Conservation (phyloP, 1,140 invertebrate species). For the Penaeus chinensis region DNA sequence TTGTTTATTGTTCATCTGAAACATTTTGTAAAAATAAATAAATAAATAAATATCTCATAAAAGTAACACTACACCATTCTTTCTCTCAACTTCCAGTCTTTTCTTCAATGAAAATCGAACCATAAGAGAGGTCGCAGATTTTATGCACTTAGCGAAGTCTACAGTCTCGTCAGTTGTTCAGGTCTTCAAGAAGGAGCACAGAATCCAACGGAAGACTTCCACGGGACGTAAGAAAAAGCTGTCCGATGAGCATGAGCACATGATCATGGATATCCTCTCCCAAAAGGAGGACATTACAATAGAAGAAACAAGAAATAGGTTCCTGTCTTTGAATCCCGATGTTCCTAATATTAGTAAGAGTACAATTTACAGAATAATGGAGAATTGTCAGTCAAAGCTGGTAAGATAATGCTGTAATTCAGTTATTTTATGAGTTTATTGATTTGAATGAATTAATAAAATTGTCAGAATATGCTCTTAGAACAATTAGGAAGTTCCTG, state of each 20-base stretch:
- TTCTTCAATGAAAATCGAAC: slow-evolving; percentile 64
- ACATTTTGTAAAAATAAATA: no score
- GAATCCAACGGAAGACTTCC: slow-evolving; percentile 63
- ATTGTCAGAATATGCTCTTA: no score
- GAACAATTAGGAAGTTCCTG: no score
- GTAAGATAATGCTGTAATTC: slow-evolving; percentile 26
- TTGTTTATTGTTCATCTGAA: neutral
- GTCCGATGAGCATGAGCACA: slow-evolving; percentile 63
- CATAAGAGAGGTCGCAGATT: slow-evolving; percentile 63
- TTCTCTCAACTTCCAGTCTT: slow-evolving; percentile 42
- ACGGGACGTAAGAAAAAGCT: slow-evolving; percentile 63
- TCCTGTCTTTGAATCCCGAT: slow-evolving; percentile 62
- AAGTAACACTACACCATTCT: neutral
- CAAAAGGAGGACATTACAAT: slow-evolving; percentile 64
- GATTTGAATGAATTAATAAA: no score
- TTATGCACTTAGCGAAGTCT: slow-evolving; percentile 64
- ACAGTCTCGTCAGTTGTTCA: slow-evolving; percentile 64
- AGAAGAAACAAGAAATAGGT: slow-evolving; percentile 63
- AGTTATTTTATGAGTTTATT: no score
- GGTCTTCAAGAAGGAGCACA: slow-evolving; percentile 63
- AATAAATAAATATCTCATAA: neutral
- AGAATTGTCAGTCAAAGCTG: slow-evolving; percentile 63
- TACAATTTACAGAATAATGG: slow-evolving; percentile 64
- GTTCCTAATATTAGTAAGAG: slow-evolving; percentile 64
- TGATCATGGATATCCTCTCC: slow-evolving; percentile 63